Percentiles rank a stretch among this genome's conserved stretches.
These are phyloP conservation scores for Barnardius zonarius DNA, from an alignment of 2,113 vertebrate genomes.

Conservation along the genomic window DNA sequence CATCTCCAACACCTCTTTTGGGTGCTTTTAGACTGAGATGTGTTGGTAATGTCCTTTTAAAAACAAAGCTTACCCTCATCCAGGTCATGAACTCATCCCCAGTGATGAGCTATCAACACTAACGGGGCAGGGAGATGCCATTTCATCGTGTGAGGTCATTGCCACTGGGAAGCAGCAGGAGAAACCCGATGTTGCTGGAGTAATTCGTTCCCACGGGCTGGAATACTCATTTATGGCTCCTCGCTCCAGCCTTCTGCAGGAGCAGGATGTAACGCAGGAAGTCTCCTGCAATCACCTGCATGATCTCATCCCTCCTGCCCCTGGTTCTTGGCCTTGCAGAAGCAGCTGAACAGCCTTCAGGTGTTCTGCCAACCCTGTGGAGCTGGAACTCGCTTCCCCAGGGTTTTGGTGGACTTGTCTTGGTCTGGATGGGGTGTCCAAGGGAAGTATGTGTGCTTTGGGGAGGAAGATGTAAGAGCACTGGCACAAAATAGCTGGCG, in stretches of 20 bases:
- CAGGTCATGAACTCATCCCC: background rate
- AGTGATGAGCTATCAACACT: accelerated
- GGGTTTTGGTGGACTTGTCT: background rate
- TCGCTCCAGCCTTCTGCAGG: background rate
- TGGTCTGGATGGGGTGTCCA: background rate
- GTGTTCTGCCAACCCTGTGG: background rate
- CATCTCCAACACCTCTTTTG: background rate
- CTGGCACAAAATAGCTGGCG: background rate
- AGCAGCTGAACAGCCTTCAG: background rate
- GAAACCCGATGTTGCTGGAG: background rate
- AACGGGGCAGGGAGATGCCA: background rate
- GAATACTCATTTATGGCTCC: background rate
- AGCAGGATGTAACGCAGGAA: background rate
- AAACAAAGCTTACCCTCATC: background rate
- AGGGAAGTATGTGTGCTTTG: background rate
- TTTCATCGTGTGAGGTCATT: background rate
- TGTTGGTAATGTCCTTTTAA: background rate
- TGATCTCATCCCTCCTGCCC: background rate
- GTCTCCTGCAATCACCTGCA: background rate
- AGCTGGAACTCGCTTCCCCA: background rate
- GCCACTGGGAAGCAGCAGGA: background rate
- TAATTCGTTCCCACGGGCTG: background rate
- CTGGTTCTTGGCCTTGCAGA: background rate
- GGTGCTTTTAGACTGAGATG: background rate
- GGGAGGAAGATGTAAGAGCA: background rate